Base-by-base conservation (phyloP, 1,140 invertebrate species). In the Paramacrobiotus metropolitanus region DNA sequence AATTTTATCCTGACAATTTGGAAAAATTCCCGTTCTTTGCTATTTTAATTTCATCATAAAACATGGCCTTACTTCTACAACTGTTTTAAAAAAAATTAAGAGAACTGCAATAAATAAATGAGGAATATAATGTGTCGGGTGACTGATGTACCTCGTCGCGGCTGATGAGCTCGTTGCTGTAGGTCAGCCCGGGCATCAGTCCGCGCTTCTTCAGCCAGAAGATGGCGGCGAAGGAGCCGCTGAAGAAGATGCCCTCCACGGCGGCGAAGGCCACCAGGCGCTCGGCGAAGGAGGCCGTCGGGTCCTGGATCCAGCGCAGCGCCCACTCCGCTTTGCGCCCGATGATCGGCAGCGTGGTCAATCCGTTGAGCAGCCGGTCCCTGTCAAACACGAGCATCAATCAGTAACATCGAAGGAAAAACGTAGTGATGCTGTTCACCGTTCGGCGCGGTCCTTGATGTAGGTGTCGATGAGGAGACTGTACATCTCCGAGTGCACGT, bases 121-220 rank as follows among this genome's bases (percentile, higher is more conserved):
- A n/a, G n/a, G n/a, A n/a, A n/a, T n/a, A n/a, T n/a, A n/a, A n/a
- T n/a, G n/a, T n/a, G n/a, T n/a, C n/a, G n/a, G n/a, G n/a, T n/a
- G n/a, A n/a, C n/a, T n/a, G n/a, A n/a, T n/a, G n/a, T 68, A 83
- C 82, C 79, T 98, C 94, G 76, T 98, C 94, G 65, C 95, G 80
- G 21, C 91, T 96, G 68, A 99, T 99, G 0, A 99, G 77, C 74
- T 99, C 95, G 76, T 99, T 99, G 67, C 90, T 95, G 74, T 98
- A 98, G 0, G 94, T 97, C 18, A 99, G 75, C 15, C 95, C 95
- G 31, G 94, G 94, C 94, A 99, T 97, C 0, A 96, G 76, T 2
- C 93, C 93, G 62, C 94, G 76, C 69, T 98, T 98, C 72, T 98
- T 98, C 3, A 99, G 71, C 95, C 95, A 99, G 72, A 98, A 99